These are phyloP conservation scores for Myrmecobius fasciatus DNA, from an alignment of 2,113 vertebrate genomes.

Conservation along the genomic window DNA sequence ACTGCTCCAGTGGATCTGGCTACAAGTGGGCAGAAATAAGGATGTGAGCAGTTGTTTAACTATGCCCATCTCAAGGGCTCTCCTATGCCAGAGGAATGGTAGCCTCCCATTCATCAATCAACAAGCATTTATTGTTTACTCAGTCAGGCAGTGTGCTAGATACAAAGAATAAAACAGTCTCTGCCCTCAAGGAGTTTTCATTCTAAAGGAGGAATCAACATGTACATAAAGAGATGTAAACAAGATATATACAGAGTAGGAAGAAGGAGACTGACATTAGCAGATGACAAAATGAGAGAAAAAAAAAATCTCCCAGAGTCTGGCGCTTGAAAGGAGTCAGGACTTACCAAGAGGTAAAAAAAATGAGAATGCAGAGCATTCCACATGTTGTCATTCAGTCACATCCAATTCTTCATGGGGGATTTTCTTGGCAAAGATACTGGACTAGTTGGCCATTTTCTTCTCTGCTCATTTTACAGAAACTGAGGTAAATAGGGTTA, in stretches of 20 bases:
- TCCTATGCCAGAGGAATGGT: neutral
- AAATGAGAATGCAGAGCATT: neutral
- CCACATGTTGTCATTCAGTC: neutral
- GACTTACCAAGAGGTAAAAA: neutral
- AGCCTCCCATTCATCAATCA: neutral
- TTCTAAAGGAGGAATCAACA: neutral
- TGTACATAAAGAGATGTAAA: neutral
- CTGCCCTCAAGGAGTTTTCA: neutral
- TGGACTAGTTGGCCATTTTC: neutral
- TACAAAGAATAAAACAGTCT: neutral
- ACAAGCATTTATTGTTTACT: neutral
- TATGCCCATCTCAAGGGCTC: neutral
- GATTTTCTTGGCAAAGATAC: neutral
- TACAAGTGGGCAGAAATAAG: neutral
- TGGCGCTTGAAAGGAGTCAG: neutral
- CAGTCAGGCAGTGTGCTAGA: neutral
- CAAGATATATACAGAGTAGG: neutral
- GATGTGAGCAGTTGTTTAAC: neutral
- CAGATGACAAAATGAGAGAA: neutral
- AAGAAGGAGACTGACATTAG: neutral
- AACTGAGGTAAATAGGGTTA: too few relatives aligned
- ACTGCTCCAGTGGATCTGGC: neutral
- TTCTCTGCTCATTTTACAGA: too few relatives aligned
- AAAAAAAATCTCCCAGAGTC: neutral
- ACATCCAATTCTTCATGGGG: too few relatives aligned